phyloP scores from a whole-genome alignment of 1,140 invertebrate genomes.

The Drosophila lacertosa region DNA sequence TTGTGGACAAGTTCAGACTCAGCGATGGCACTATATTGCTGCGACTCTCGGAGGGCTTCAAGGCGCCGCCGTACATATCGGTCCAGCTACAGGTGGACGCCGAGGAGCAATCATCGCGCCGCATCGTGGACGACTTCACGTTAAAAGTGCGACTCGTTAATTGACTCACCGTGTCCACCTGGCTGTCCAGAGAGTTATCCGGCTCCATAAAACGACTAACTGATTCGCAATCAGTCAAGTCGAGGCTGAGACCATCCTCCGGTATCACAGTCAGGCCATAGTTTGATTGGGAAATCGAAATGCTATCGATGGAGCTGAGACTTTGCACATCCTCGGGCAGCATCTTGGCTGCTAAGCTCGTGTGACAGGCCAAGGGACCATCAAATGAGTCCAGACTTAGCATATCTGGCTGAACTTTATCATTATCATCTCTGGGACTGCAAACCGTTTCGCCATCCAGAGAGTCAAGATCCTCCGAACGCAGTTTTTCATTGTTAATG shows the following conservation, averaged over 20 bases:
- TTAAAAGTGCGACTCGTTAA: constrained; percentile 58
- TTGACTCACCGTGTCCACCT: constrained; percentile 27
- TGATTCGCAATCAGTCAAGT: constrained; percentile 20
- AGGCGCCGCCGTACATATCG: constrained; percentile 49
- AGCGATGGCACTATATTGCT: constrained; percentile 52
- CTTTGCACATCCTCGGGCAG: constrained; percentile 9
- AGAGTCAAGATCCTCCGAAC: constrained; percentile 1
- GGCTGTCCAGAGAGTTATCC: constrained; percentile 17
- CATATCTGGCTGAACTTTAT: neutral
- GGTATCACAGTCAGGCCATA: neutral
- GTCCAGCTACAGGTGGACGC: constrained; percentile 61
- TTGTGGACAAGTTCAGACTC: constrained; percentile 32
- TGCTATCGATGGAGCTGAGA: neutral
- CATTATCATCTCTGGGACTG: neutral
- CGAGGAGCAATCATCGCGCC: constrained; percentile 41
- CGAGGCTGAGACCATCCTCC: constrained; percentile 22
- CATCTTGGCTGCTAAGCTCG: neutral
- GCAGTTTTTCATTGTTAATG: neutral
- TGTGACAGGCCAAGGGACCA: neutral
- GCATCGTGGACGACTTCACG: constrained; percentile 8
- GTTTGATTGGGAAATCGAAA: neutral
- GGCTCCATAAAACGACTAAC: neutral
- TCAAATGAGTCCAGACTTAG: constrained; percentile 1
- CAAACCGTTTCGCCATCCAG: constrained; percentile 19
- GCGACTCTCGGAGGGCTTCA: constrained; percentile 40